Evolutionary conservation across 2,888 invertebrate genomes (phyloP), one percentile per base, ranked within the genome.

Genomic region (Torymus auratus): DNA sequence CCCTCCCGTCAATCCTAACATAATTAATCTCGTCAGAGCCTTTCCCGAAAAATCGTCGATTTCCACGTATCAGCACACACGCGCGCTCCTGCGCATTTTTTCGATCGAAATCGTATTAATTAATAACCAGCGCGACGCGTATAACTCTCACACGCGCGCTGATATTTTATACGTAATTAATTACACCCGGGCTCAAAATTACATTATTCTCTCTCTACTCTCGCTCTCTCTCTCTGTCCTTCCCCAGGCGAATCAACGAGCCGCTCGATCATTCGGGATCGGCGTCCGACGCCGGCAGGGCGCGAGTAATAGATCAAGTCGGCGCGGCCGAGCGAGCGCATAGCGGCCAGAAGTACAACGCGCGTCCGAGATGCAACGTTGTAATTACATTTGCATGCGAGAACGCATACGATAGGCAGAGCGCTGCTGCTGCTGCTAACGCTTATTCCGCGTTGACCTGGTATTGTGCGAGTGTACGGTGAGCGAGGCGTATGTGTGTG

Each of bases 311-410:
- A 65, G 79, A 82, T 76, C 80, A 76, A 76, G 76, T 71, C 68
- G 28, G n/a, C 20, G 62, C 7, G 28, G 28, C 3, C 52, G 11
- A 67, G 41, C 10, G n/a, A 15, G 62, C 73, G 65, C 70, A 41
- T 41, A 41, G 62, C 62, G 65, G 70, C 67, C 53, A 17, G 69
- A 74, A 78, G 80, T 78, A 69, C 70, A 65, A 52, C 73, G 23
- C 14, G 75, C 56, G 41, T 41, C 41, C 60, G 80, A 73, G 78
- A 50, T 62, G 80, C 78, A 68, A 68, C 78, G 79, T 82, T 84
- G 85, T 87, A 87, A 88, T 88, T 87, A 86, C 86, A 85, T 87
- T 86, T 85, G 86, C 85, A 86, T 86, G 85, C 78, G 75, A 72
- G 68, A 58, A 80, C 72, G 60, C 83, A 77, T 41, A 77, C 79